Evolutionary conservation across 1,140 invertebrate species (phyloP), one percentile per base, ranked within the genome.

Genomic region (Brachionus koreanus): DNA sequence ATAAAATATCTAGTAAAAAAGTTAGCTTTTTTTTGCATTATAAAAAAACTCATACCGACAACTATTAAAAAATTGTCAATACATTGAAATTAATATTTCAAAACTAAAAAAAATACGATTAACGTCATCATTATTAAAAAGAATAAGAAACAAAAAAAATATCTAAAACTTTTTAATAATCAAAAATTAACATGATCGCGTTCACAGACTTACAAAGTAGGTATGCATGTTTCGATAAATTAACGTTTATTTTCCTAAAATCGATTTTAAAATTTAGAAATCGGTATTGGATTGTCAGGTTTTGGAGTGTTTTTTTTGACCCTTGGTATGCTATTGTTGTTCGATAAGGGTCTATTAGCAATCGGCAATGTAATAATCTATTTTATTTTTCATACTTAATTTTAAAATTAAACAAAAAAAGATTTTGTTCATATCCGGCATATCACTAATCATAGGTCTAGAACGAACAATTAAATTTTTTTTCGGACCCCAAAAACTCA

Each of bases 221-320:
- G 76, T 79, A 61, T 42, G 76, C 76, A 35, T 57, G 25, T 5
- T 29, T 77, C 5, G 25, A 10, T 35, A 13, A 52, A 52, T 61
- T 52, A 10, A 52, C 3, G 12, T 29, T 46, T 29, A 35, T 79
- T 19, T 57, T 57, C n/a, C 12, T 39, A n/a, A 65, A 81, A 13
- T 23, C 6, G 5, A 81, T n/a, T n/a, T 10, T 12, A 29, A 37
- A 37, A 16, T 37, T 16, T 67, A 96, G 95, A 98, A 91, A 98
- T 99, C 87, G 98, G 98, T 57, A 94, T 99, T 43, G 97, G 96
- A 13, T 89, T 99, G 67, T 93, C 96, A 43, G 95, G 94, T 43
- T 98, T 99, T 91, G 98, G 98, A 12, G 92, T 98, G 84, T 92
- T 93, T 65, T 99, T 99, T 86, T 90, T 99, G 19, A 95, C 98